These are phyloP conservation scores for Aphelocoma californica DNA, from an alignment of 2,797 vertebrate species.

Conservation along the genomic window DNA sequence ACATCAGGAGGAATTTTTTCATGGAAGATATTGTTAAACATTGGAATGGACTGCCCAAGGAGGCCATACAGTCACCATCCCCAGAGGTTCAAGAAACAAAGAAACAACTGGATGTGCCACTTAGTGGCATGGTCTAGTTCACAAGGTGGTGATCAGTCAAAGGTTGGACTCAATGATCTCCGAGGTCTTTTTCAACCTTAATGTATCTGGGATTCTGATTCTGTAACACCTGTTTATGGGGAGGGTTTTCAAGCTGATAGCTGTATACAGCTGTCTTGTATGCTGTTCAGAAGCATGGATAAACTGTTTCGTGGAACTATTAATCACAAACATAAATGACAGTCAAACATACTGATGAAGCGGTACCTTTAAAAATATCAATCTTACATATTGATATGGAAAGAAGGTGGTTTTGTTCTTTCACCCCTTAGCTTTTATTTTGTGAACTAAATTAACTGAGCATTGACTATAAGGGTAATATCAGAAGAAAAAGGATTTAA, in stretches of 20 bases:
- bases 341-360: not conserved
- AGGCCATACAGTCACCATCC: not conserved
- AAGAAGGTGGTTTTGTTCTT: not conserved
- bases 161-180: not conserved
- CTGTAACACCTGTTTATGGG: not conserved
- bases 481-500: not conserved
- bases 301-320: not conserved
- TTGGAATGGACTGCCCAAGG: not conserved
- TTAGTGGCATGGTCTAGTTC: not conserved
- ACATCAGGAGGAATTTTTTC: not conserved
- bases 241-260: not conserved
- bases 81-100: not conserved
- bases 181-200: not conserved
- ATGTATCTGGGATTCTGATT: not conserved
- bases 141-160: not conserved
- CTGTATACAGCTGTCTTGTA: not conserved
- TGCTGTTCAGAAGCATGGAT: not conserved
- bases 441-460: not conserved
- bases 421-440: not conserved
- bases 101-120: not conserved
- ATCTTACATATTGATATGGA: not conserved
- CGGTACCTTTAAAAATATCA: not conserved
- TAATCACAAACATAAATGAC: not conserved
- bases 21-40: not conserved
- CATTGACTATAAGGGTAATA: not conserved